Evolutionary conservation across 2,888 invertebrate species (phyloP).

Genomic region (Blastobasis lacticolella): DNA sequence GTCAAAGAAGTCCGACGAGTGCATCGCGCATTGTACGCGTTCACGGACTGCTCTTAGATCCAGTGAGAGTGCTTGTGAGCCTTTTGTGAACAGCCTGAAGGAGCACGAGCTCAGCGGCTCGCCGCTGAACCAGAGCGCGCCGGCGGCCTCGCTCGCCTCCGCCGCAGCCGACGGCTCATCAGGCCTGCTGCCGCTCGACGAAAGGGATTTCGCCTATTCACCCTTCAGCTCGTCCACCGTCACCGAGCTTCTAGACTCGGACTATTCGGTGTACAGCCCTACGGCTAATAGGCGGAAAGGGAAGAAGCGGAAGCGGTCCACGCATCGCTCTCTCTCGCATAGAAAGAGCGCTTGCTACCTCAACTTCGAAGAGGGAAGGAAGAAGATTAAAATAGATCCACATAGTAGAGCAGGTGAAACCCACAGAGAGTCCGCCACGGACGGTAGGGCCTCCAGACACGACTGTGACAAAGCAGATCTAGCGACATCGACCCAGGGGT

Average conservation of each 20-base stretch:
- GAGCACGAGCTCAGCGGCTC: slow-evolving; percentile 31
- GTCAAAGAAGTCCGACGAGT: slow-evolving; percentile 45
- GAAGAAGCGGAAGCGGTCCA: slow-evolving; percentile 62
- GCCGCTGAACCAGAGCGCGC: slow-evolving; percentile 32
- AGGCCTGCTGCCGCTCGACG: slow-evolving; percentile 64
- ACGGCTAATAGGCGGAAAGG: slow-evolving; percentile 57
- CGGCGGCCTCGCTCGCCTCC: slow-evolving; percentile 34
- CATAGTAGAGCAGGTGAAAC: slow-evolving; percentile 45
- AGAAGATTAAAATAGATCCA: slow-evolving; percentile 72
- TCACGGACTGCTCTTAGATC: slow-evolving; percentile 65
- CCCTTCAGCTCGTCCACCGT: slow-evolving; percentile 68
- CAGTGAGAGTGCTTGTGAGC: slow-evolving; percentile 61
- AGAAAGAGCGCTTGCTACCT: slow-evolving; percentile 51
- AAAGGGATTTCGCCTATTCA: slow-evolving; percentile 67
- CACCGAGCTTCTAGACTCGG: slow-evolving; percentile 64
- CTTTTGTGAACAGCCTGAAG: slow-evolving; percentile 34
- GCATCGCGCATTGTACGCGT: slow-evolving; percentile 65
- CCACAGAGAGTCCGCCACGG: slow-evolving; percentile 29
- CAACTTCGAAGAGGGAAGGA: slow-evolving; percentile 51
- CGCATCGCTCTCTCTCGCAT: slow-evolving; percentile 53
- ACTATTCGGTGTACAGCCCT: slow-evolving; percentile 67
- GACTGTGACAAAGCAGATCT: slow-evolving; percentile 44
- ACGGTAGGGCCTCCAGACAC: slow-evolving; percentile 34
- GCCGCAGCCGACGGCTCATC: slow-evolving; percentile 38
- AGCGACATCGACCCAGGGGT: slow-evolving; percentile 24